Base-by-base conservation (phyloP, 2,113 vertebrate species). In the Guaruba guarouba region DNA sequence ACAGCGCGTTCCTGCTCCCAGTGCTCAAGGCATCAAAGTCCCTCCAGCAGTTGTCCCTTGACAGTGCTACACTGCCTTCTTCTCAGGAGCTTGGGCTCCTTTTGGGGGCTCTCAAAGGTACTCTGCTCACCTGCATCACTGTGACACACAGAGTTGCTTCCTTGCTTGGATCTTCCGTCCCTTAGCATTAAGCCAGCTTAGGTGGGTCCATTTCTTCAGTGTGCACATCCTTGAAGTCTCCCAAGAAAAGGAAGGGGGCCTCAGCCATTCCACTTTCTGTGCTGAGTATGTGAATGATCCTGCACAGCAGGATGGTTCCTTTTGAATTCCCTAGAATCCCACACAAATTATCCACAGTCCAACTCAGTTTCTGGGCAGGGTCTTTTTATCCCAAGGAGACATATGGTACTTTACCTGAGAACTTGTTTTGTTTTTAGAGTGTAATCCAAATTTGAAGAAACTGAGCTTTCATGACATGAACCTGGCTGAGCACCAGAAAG, bases 391-490 rank as follows among this genome's bases (percentile, higher is more conserved):
- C 48, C 44, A 43, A 39, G 27, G 14, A 13, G 14, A 13, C 0
- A 0, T 54, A 39, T 37, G 39, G 33, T 57, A 20, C 13, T 82
- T 86, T 43, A 89, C 11, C 17, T 52, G 35, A 82, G 35, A 95
- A 82, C 27, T 81, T 87, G 19, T 89, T 96, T 89, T 83, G 61
- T 51, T 96, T 93, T 52, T 69, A 99, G 98, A 98, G 59, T 97
- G 74, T 54, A 98, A 98, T 92, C 93, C 95, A 43, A 46, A 90
- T 51, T 91, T 99, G 95, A 98, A 98, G 94, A 98, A 97, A 66
- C 95, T 99, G 78, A 98, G 97, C 68, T 97, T 99, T 93, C 98
- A 99, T 16, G 98, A 99, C 76, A 96, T 98, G 84, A 99, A 98
- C 92, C 96, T 99, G 82, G 96, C 98, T 39, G 97, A 98, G 39